Base-by-base conservation (phyloP, 2,113 vertebrate genomes). In the Loxodonta africana region DNA sequence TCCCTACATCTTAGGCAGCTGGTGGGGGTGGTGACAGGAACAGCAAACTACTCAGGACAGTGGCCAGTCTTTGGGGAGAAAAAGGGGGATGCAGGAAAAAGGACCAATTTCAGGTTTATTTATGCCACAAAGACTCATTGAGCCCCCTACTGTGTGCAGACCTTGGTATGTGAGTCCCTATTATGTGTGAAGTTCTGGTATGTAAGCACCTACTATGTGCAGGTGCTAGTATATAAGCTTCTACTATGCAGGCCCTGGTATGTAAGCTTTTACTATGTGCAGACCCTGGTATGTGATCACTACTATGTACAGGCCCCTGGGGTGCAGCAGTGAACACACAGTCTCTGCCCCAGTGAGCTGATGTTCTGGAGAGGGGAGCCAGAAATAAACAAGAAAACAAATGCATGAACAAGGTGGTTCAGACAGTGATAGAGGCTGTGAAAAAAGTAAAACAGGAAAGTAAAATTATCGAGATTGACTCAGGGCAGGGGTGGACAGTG, bases 381-480 rank as follows among this genome's bases (percentile, higher is more conserved):
- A 44, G 65, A 48, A 51, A 51, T 23, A 65, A 37, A 18, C 30
- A 77, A 53, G 37, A 1, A 6, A 15, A 6, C 20, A 17, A 26
- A 15, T 1, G 1, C 81, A 65, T 14, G 12, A 17, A 12, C 25
- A 69, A 15, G 69, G 6, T 20, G 0, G 17, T 8, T 10, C 1
- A 0, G 73, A 12, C 4, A 1, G 28, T 37, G 25, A 60, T 3
- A 8, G 90, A 53, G 5, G 57, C n/a, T 65, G 30, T n/a, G 46
- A 28, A 69, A 8, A 87, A 33, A 10, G 15, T 0, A 20, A 37
- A 80, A 71, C 1, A 6, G 44, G 1, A 0, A 71, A 71, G 30
- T 5, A 20, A 28, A 0, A 0, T 25, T 7, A 15, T 0, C 6
- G 1, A 6, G 0, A 11, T 65, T 82, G 48, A 20, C 53, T 62